Evolutionary conservation across 2,888 invertebrate genomes (phyloP).

Genomic region (Ganaspis brasiliensis): DNA sequence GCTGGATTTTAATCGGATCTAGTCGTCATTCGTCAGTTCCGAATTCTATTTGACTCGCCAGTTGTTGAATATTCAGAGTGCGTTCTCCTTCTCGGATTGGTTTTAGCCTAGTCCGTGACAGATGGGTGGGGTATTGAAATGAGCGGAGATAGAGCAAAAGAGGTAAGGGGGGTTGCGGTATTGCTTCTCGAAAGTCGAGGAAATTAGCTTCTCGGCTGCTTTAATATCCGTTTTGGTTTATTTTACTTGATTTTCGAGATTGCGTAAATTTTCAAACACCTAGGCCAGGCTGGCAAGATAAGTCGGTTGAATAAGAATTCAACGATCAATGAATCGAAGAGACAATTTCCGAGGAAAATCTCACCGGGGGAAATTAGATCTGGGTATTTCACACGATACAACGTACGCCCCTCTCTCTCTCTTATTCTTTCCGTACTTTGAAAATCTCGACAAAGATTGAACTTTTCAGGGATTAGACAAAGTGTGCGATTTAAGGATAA

Average conservation of each 20-base stretch:
- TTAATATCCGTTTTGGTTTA: conserved; percentile 32
- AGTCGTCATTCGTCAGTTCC: conserved; percentile 71
- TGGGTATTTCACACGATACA: conserved; percentile 5
- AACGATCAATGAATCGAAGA: not conserved
- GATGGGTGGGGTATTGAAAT: conserved; percentile 15
- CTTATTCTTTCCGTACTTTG: not conserved
- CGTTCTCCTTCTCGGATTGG: not conserved
- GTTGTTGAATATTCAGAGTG: conserved; percentile 30
- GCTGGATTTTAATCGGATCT: conserved; percentile 65
- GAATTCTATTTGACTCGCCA: conserved; percentile 68
- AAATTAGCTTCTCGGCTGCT: conserved; percentile 29
- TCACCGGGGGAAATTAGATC: conserved; percentile 19
- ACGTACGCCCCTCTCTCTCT: conserved; percentile 40
- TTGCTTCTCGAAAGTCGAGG: conserved; percentile 11
- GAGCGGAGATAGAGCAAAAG: conserved; percentile 38
- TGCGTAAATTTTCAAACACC: not conserved
- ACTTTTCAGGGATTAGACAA: conserved; percentile 32
- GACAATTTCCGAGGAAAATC: conserved; percentile 16
- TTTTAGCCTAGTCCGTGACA: conserved; percentile 29
- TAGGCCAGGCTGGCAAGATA: too few species aligned
- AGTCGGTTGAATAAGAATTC: too few species aligned
- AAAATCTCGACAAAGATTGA: conserved; percentile 16
- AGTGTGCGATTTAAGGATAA: conserved; percentile 9
- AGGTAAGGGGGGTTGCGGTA: conserved; percentile 30
- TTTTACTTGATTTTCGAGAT: not conserved